phyloP scores from a whole-genome alignment of 1,140 invertebrate genomes.

The Lordiphosa collinella region DNA sequence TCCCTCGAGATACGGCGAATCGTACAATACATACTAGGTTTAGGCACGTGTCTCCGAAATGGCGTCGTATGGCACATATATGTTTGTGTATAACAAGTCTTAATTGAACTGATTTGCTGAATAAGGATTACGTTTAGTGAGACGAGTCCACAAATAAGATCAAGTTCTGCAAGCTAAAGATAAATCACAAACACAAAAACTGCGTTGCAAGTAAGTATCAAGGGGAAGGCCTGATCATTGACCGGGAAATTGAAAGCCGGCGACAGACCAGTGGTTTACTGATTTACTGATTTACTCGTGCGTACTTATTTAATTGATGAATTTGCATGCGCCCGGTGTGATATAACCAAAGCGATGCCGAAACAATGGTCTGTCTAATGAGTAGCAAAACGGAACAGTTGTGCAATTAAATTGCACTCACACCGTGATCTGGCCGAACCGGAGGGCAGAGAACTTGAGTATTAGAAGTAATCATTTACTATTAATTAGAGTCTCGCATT shows the following conservation, averaged over 20 bases:
- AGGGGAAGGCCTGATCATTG: slow-evolving; percentile 11
- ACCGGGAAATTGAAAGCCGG: slow-evolving; percentile 24
- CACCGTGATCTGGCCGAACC: no score
- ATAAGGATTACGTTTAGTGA: slow-evolving; percentile 35
- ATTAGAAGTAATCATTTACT: slow-evolving; percentile 3
- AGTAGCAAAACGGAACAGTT: slow-evolving; percentile 45
- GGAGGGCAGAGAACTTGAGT: not conserved
- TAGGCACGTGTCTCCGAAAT: slow-evolving; percentile 9
- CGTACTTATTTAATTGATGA: not conserved
- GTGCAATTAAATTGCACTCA: slow-evolving; percentile 31
- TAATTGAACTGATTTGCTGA: slow-evolving; percentile 60
- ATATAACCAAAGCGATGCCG: slow-evolving; percentile 22
- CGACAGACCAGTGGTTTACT: not conserved
- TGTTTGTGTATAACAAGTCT: slow-evolving; percentile 41
- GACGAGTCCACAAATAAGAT: slow-evolving; percentile 10
- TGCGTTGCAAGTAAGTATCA: not conserved
- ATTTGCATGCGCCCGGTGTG: slow-evolving; percentile 2
- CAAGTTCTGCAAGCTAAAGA: slow-evolving; percentile 11
- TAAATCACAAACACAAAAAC: slow-evolving; percentile 1
- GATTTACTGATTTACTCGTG: not conserved
- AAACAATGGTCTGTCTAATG: slow-evolving; percentile 42
- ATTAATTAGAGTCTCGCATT: slow-evolving; percentile 26
- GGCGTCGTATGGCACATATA: slow-evolving; percentile 30
- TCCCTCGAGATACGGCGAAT: no score
- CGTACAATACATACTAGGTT: no score